phyloP scores from a whole-genome alignment of 2,113 vertebrate species.

The Mionectes macconnelli region DNA sequence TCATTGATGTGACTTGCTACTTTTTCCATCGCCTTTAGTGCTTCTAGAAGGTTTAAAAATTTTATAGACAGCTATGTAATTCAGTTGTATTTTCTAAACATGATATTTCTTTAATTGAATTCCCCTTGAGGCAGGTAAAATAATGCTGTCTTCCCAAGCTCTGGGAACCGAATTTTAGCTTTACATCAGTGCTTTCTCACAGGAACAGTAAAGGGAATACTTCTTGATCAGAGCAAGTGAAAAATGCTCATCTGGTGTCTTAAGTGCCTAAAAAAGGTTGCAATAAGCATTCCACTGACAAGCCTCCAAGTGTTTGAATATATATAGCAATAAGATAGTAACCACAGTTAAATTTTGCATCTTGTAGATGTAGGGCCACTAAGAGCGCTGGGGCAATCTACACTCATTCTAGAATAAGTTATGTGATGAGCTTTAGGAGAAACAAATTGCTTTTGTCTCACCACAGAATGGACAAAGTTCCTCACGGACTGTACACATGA shows the following conservation, averaged over 20 bases:
- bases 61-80: background rate
- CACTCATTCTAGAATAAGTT: background rate
- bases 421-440: background rate
- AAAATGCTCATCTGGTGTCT: background rate
- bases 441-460: background rate
- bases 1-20: constrained; percentile 98
- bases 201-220: background rate
- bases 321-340: background rate
- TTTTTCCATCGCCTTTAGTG: constrained; percentile 97
- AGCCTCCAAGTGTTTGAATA: background rate
- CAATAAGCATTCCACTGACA: background rate
- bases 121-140: background rate
- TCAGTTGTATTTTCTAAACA: background rate
- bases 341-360: background rate
- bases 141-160: background rate
- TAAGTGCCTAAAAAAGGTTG: background rate
- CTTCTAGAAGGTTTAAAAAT: constrained; percentile 77
- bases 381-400: background rate
- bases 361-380: background rate
- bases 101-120: background rate
- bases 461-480: background rate
- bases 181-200: background rate
- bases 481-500: background rate
- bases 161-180: background rate
- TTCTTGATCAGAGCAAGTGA: background rate